Conservation (phyloP, 2,113 vertebrate species). For the Climacteris rufus region DNA sequence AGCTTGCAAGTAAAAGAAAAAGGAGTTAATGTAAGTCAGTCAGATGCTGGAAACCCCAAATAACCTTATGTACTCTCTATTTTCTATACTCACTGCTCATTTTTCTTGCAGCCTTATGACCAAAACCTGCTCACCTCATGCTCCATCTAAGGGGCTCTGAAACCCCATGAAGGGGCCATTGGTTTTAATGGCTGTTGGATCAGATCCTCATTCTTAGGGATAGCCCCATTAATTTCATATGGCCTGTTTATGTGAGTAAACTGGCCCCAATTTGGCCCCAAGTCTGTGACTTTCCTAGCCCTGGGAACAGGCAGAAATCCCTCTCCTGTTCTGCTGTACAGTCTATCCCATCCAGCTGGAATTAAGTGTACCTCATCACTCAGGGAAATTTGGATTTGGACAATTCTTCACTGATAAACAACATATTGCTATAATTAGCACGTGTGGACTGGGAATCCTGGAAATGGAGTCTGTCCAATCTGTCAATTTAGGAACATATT, state of each 20-base stretch:
- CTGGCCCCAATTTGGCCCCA: neutral
- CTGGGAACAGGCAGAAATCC: constrained; percentile 32
- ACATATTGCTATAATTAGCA: constrained; percentile 64
- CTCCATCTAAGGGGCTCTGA: neutral
- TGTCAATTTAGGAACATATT: constrained; percentile 15
- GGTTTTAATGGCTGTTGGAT: neutral
- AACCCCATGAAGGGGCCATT: neutral
- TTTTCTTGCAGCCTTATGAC: neutral
- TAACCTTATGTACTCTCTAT: neutral
- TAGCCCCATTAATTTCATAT: neutral
- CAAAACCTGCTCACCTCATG: neutral
- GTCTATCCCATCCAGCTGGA: constrained; percentile 57
- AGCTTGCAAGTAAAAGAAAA: neutral
- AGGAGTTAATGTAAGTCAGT: neutral
- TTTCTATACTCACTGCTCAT: neutral
- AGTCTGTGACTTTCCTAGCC: constrained; percentile 23
- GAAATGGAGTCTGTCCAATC: constrained; percentile 44
- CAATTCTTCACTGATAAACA: constrained; percentile 53
- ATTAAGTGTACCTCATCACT: constrained; percentile 52
- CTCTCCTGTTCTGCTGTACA: neutral
- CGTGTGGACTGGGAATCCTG: constrained; percentile 47
- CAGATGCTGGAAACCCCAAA: neutral
- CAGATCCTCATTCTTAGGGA: neutral
- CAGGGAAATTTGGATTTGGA: constrained; percentile 59
- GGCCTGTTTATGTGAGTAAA: neutral